These are phyloP conservation scores for Psittacula derbiana DNA, from an alignment of 2,797 vertebrate species.

Conservation along the genomic window DNA sequence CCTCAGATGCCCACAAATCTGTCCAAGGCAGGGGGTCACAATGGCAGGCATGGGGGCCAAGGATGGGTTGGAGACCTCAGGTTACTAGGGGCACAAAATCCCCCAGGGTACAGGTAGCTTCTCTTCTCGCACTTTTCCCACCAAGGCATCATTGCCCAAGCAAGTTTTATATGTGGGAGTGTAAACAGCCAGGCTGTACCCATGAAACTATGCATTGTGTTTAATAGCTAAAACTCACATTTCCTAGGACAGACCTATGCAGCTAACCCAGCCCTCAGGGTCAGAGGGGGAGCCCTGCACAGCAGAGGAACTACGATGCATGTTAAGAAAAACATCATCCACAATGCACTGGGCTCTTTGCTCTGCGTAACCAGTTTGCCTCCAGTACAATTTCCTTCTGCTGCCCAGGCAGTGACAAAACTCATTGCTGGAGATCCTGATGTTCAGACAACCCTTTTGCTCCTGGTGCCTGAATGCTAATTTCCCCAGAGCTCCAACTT, in stretches of 20 bases:
- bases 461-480: background rate
- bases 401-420: background rate
- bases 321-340: background rate
- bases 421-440: background rate
- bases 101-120: background rate
- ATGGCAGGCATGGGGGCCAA: background rate
- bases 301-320: background rate
- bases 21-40: background rate
- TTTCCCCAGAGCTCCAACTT: background rate
- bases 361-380: background rate
- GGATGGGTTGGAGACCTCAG: background rate
- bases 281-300: background rate
- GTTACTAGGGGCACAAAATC: background rate
- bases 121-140: background rate
- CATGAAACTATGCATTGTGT: background rate
- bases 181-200: background rate
- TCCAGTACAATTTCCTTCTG: background rate
- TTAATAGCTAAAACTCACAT: background rate
- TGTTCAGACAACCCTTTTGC: background rate
- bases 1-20: fast-evolving
- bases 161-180: background rate
- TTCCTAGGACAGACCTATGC: background rate
- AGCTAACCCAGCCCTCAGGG: background rate
- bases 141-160: background rate
- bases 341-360: background rate